These are phyloP conservation scores for Ceriagrion tenellum DNA, from an alignment of 2,888 invertebrate species.

Conservation along the genomic window DNA sequence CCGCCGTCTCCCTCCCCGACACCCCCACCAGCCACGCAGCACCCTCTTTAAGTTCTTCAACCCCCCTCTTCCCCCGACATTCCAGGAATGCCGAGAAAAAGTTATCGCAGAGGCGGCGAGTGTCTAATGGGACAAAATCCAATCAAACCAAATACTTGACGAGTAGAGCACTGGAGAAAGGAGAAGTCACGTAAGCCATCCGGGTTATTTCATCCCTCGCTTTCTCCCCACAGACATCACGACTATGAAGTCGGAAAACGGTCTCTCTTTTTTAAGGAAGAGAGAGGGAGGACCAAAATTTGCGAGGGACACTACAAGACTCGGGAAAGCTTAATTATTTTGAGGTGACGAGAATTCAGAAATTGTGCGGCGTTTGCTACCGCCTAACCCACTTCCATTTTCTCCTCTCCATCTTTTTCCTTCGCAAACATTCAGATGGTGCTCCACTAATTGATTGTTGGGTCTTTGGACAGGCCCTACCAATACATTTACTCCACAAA, in stretches of 20 bases:
- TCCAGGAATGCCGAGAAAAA: background rate
- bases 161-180: background rate
- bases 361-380: background rate
- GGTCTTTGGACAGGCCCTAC: too few relatives aligned
- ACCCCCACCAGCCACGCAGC: background rate
- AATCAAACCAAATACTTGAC: constrained; percentile 28
- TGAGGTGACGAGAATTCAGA: background rate
- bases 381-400: background rate
- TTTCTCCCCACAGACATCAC: background rate
- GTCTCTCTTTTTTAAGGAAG: background rate
- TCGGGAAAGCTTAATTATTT: background rate
- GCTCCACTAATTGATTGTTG: too few relatives aligned
- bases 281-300: background rate
- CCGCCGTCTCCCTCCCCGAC: background rate
- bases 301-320: background rate
- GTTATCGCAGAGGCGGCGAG: background rate
- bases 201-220: background rate
- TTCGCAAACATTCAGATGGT: too few relatives aligned
- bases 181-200: background rate
- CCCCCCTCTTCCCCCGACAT: background rate
- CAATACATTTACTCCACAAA: too few relatives aligned
- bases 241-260: background rate
- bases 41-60: background rate
- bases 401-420: background rate
- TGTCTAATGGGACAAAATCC: constrained; percentile 25